Base-by-base conservation (phyloP, 2,113 vertebrate species). In the Rynchops niger region DNA sequence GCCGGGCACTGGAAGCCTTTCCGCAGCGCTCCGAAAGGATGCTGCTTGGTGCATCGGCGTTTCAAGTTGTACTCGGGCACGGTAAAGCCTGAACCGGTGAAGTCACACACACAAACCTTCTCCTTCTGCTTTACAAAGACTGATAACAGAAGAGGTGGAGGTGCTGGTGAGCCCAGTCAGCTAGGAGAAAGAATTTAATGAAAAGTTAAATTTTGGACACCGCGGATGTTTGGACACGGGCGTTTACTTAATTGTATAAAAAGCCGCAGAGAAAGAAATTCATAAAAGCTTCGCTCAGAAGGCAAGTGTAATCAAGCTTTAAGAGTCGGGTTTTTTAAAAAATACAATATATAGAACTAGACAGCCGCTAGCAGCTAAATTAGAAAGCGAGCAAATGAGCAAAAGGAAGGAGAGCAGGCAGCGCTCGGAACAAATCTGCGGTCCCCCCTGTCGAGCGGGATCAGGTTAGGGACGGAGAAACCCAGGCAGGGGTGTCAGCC, bases 11-110 rank as follows among this genome's bases (percentile, higher is more conserved):
- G 12, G 10, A 15, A 52, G 47, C 53, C 38, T 19, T 9, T 19
- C n/a, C 3, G 0, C 5, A 1, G 52, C 15, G 12, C 40, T n/a
- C 61, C 7, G 43, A 0, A 9, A 34, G 53, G 53, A 50, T 42
- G 49, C 50, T 11, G 55, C 5, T 12, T 32, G 3, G 30, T 5
- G 65, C 85, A 22, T 42, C 1, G 0, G n/a, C 49, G 15, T 17
- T 30, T 8, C 15, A 11, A 4, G 65, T 2, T 12, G 29, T 9
- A 1, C 36, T 14, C 0, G 2, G 43, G 6, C 45, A 18, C 15
- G 8, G 5, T 1, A 26, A 61, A 21, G 9, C 8, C 66, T 2
- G 23, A 21, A 4, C 20, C 6, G 32, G 21, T 25, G 13, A 26
- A 47, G 15, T 20, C 52, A 47, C 70, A 6, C 12, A 19, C 45